Evolutionary conservation across 2,113 vertebrate genomes (phyloP), one percentile per base, ranked within the genome.

Genomic region (Lycaon pictus): DNA sequence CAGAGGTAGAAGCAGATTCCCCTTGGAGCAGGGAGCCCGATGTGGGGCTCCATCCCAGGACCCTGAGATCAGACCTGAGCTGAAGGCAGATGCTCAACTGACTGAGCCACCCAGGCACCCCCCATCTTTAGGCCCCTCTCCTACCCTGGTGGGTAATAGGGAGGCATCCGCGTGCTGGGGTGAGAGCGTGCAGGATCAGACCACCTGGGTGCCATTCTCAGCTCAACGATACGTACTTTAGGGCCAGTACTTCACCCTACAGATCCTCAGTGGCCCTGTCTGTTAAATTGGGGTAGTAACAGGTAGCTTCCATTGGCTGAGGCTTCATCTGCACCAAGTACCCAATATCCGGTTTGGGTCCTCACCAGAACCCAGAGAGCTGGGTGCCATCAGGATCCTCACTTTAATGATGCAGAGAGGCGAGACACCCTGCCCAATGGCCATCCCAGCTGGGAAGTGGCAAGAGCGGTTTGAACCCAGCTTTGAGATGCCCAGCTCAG

Each of bases 61-160:
- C 43, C 43, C 43, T 6, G 43, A 43, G 43, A 43, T 43, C 43
- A 43, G 43, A 43, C 43, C 43, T 43, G 43, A 43, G 43, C 43
- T 43, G 43, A 43, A 43, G 43, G 43, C 43, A 43, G 43, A 43
- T 43, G 43, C 43, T 43, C 43, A 43, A 43, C 43, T 43, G 43
- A 43, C 43, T 43, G 43, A 43, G 43, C 43, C 43, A 43, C 43
- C 43, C 43, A 43, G 43, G 43, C 43, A 43, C 43, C 43, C 43
- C 43, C 43, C 62, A 5, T 29, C 23, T 55, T 87, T 32, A 11
- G 35, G 4, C 25, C n/a, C 82, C 48, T 51, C 25, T 22, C 25
- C 93, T 35, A 5, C 5, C 22, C 72, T 0, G 0, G 1, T 17
- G 69, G 60, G 27, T 5, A 17, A 7, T 12, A 1, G 53, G 27